These are phyloP conservation scores for Terebella lapidaria DNA, from an alignment of 2,888 invertebrate species.

Conservation along the genomic window DNA sequence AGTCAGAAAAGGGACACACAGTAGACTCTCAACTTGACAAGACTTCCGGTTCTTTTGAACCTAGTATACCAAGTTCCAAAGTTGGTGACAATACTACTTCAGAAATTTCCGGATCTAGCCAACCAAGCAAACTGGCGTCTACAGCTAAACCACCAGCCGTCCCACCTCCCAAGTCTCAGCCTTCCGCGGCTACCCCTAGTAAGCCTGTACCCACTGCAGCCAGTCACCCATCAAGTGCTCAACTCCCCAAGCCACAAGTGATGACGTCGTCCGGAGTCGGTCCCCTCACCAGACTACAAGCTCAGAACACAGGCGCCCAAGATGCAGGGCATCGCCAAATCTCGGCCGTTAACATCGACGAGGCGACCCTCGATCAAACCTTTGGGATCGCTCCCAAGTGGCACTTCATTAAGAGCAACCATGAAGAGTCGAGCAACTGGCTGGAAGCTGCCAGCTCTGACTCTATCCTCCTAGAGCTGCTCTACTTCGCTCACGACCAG, in stretches of 20 bases:
- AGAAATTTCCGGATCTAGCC: neutral
- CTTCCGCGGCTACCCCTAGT: neutral
- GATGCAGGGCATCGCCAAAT: neutral
- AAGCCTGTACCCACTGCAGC: neutral
- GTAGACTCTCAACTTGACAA: no score
- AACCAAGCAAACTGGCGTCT: neutral
- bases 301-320: neutral
- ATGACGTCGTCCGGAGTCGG: neutral
- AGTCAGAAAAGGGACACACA: no score
- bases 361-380: neutral
- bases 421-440: neutral
- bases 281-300: neutral
- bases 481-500: slow-evolving; percentile 1
- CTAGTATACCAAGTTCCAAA: no score
- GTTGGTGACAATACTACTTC: neutral
- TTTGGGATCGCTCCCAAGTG: neutral
- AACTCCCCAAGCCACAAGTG: neutral
- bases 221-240: neutral
- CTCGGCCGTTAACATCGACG: neutral
- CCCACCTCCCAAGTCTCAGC: neutral
- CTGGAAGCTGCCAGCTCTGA: slow-evolving; percentile 2
- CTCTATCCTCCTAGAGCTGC: slow-evolving; percentile 1
- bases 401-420: slow-evolving; percentile 1
- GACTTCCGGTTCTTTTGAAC: no score
- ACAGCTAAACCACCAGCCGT: neutral